Percentiles rank a stretch among this genome's conserved stretches.
Conservation (phyloP, 2,113 vertebrate genomes). For the Catharus bicknelli region DNA sequence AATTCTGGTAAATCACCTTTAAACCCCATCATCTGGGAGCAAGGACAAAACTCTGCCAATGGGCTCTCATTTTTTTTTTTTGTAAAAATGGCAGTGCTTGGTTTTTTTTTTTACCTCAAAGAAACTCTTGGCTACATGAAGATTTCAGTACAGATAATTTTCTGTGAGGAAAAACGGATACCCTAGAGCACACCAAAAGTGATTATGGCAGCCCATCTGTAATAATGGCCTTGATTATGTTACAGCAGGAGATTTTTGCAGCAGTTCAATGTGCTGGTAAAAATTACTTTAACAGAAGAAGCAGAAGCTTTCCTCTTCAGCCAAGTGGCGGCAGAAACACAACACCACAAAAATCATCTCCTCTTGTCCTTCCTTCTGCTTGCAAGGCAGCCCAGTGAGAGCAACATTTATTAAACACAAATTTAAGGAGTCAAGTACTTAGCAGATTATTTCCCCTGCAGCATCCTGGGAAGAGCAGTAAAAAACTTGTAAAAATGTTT, state of each 20-base stretch:
- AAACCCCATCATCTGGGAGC: neutral
- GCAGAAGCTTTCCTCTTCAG: neutral
- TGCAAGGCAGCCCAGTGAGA: neutral
- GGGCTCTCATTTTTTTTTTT: accelerated
- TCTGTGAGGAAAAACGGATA: neutral
- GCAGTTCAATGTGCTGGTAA: neutral
- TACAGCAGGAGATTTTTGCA: neutral
- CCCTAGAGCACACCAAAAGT: neutral
- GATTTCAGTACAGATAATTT: neutral
- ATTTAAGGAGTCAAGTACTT: neutral
- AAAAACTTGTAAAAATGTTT: neutral
- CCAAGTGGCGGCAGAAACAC: neutral
- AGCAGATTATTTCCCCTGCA: neutral
- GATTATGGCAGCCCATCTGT: neutral
- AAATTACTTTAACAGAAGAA: neutral
- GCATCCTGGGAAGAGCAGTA: neutral
- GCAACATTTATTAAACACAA: neutral
- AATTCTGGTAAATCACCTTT: neutral
- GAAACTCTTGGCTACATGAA: neutral
- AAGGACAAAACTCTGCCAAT: neutral
- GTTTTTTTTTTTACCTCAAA: neutral
- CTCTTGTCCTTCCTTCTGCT: neutral
- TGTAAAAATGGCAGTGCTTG: neutral
- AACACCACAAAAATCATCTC: neutral
- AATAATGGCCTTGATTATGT: neutral